Base-by-base conservation (phyloP, 2,113 vertebrate species). In the Cricetomys ansorgei region DNA sequence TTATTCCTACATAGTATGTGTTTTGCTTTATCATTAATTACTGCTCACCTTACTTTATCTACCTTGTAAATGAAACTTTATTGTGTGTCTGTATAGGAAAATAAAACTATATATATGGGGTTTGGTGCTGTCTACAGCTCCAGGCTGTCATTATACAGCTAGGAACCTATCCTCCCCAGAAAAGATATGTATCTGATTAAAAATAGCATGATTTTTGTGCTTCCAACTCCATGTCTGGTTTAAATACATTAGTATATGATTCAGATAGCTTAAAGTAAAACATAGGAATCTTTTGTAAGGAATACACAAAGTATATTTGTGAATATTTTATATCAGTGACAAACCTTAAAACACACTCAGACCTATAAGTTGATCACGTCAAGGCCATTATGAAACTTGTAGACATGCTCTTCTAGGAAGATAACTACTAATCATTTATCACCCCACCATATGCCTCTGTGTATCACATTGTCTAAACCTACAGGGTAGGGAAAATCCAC, bases 401-500 rank as follows among this genome's bases (percentile, higher is more conserved):
- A 37, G 12, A n/a, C 67, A 4, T 80, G 7, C 50, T 88, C 91
- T 90, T 90, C 48, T 84, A 55, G 27, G 76, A 92, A 88, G 69
- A 37, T 13, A 89, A 48, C 40, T 64, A 70, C 34, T 62, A 25
- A 48, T 88, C 29, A 62, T 80, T 94, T 81, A 53, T 89, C 31
- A 53, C 31, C 6, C 29, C 67, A 87, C 57, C 21, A 40, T 57
- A 45, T 76, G n/a, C 50, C 12, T 87, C 73, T 31, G 76, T 0
- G 31, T 43, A 67, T n/a, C 57, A 53, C 55, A 73, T 91, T 84
- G 75, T 85, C 83, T 95, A 73, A 91, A 94, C 90, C 53, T 92
- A n/a, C 34, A 76, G 12, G 55, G 5, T 70, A 40, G 59, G 55
- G 86, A 37, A 81, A 94, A 77, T 79, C 12, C 23, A 43, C 57